Percentiles rank a stretch among this genome's conserved stretches.
These are phyloP conservation scores for Drosophila atripex DNA, from an alignment of 2,888 invertebrate species.

Conservation along the genomic window DNA sequence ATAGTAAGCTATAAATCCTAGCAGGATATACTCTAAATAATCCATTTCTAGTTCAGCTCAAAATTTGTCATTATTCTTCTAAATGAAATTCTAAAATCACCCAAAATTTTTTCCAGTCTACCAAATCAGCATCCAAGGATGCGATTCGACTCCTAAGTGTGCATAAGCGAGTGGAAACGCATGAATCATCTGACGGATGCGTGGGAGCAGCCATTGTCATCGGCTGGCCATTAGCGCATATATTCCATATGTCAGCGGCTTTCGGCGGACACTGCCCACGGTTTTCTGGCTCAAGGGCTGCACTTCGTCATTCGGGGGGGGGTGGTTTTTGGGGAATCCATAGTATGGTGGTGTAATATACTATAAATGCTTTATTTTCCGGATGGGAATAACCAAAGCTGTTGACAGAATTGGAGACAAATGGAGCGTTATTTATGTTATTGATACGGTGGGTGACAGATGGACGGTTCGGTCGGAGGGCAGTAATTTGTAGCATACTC, in stretches of 20 bases:
- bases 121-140: constrained; percentile 27
- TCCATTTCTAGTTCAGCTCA: too few relatives aligned
- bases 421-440: constrained; percentile 70
- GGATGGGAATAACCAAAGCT: constrained; percentile 42
- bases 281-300: constrained; percentile 59
- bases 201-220: constrained; percentile 58
- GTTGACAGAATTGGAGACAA: constrained; percentile 44
- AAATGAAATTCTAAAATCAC: too few relatives aligned
- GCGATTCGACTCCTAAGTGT: constrained; percentile 48
- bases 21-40: too few relatives aligned
- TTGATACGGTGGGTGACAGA: constrained; percentile 52
- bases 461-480: constrained; percentile 11
- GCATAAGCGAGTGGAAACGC: constrained; percentile 67
- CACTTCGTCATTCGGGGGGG: constrained; percentile 45
- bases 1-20: too few relatives aligned
- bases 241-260: constrained; percentile 62
- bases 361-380: constrained; percentile 21
- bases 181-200: constrained; percentile 67
- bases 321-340: neutral
- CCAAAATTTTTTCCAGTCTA: constrained; percentile 26
- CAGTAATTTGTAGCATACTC: constrained; percentile 71
- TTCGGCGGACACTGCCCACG: constrained; percentile 59
- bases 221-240: constrained; percentile 66
- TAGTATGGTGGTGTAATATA: neutral
- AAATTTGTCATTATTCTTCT: too few relatives aligned